Conservation (phyloP, 2,888 invertebrate species). For the Molanna angustata region DNA sequence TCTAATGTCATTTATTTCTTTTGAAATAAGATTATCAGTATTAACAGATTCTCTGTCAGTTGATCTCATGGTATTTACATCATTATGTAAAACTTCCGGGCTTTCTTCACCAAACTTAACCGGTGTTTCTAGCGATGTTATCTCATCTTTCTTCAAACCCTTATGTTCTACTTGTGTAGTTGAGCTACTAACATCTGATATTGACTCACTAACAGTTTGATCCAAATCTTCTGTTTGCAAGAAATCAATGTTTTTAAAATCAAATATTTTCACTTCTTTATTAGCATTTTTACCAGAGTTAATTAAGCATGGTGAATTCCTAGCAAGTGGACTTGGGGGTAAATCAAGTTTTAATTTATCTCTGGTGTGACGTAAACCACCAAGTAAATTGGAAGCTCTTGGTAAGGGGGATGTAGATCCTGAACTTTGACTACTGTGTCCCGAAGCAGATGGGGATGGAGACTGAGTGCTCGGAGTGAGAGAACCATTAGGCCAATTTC, state of each 20-base stretch:
- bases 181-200: conserved; percentile 7
- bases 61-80: neutral
- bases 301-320: conserved; percentile 52
- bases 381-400: conserved; percentile 43
- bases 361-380: conserved; percentile 70
- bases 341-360: conserved; percentile 70
- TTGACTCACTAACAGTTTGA: conserved; percentile 6
- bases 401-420: conserved; percentile 35
- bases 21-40: conserved; percentile 10
- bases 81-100: neutral
- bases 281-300: conserved; percentile 39
- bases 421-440: conserved; percentile 36
- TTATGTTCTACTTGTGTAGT: conserved; percentile 7
- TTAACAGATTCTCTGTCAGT: neutral
- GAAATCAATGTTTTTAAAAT: conserved; percentile 30
- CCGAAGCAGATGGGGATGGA: conserved; percentile 40
- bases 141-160: neutral
- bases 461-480: conserved; percentile 48
- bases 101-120: too few relatives aligned
- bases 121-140: neutral
- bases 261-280: conserved; percentile 29
- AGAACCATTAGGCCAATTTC: conserved; percentile 49
- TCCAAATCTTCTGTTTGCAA: conserved; percentile 15
- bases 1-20: conserved; percentile 4
- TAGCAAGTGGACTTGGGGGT: conserved; percentile 55